These are phyloP conservation scores for Cataglyphis hispanica DNA, from an alignment of 1,140 invertebrate species.

Conservation along the genomic window DNA sequence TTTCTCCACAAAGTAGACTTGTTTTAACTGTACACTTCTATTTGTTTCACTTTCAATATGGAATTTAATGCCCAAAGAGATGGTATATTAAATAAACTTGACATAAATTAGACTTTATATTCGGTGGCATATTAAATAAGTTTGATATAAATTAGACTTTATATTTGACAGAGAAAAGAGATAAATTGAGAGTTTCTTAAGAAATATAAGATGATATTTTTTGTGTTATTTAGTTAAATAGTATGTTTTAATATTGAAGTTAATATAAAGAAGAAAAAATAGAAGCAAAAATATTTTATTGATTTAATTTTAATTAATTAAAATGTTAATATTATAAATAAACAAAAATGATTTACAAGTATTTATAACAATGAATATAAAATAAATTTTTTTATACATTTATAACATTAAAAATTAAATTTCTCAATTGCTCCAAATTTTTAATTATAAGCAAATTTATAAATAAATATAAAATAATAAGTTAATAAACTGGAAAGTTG, in stretches of 20 bases:
- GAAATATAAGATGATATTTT: too few species aligned
- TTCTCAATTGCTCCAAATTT: neutral
- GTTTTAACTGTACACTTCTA: neutral
- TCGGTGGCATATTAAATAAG: neutral
- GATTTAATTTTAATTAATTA: neutral
- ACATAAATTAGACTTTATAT: neutral
- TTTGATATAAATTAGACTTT: neutral
- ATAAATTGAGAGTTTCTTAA: too few species aligned
- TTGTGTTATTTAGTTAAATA: too few species aligned
- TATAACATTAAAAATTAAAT: neutral
- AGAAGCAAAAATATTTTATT: neutral
- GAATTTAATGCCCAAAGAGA: neutral
- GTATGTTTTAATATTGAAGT: too few species aligned
- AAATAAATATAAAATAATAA: too few species aligned
- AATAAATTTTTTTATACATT: neutral
- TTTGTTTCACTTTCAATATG: neutral
- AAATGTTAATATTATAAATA: too few species aligned
- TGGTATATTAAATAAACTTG: neutral
- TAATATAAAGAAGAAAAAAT: neutral
- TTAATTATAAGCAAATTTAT: neutral
- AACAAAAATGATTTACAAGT: neutral
- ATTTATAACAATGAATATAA: neutral
- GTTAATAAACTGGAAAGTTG: too few species aligned
- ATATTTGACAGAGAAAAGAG: neutral
- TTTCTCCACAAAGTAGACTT: neutral